These are phyloP conservation scores for Todiramphus chloris DNA, from an alignment of 2,113 vertebrate genomes.

Conservation along the genomic window DNA sequence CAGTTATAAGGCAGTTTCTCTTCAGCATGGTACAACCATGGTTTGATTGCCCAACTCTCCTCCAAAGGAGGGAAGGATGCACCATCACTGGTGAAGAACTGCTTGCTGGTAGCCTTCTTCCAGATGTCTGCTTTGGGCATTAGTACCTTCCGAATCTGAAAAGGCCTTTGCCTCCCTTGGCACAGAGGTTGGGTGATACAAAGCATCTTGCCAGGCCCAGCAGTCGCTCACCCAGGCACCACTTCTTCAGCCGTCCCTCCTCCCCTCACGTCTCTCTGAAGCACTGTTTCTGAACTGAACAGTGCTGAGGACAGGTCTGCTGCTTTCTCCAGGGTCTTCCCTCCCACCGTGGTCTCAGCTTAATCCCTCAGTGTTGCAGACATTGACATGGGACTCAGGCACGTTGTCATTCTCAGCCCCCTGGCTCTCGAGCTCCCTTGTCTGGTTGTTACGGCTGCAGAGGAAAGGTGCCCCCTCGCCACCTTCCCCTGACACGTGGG, in stretches of 20 bases:
- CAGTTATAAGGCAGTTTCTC: neutral
- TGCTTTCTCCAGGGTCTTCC: neutral
- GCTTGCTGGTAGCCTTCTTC: neutral
- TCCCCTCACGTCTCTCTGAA: neutral
- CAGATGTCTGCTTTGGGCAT: neutral
- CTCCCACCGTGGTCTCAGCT: neutral
- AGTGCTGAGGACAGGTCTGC: neutral
- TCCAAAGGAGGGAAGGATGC: neutral
- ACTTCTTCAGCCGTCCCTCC: neutral
- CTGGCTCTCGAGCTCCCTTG: neutral
- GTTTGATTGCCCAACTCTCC: neutral
- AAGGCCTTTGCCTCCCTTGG: neutral
- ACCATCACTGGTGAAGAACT: neutral
- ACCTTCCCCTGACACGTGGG: neutral
- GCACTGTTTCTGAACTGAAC: neutral
- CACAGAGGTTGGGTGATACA: neutral
- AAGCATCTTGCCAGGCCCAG: neutral
- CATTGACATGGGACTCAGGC: accelerated
- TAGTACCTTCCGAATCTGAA: neutral
- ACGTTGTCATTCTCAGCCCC: neutral
- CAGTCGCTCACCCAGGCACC: neutral
- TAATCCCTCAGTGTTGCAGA: neutral
- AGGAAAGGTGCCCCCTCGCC: neutral
- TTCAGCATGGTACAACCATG: accelerated
- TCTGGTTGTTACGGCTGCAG: neutral